These are phyloP conservation scores for Austrolebias charrua DNA, from an alignment of 2,797 vertebrate species.

Conservation along the genomic window DNA sequence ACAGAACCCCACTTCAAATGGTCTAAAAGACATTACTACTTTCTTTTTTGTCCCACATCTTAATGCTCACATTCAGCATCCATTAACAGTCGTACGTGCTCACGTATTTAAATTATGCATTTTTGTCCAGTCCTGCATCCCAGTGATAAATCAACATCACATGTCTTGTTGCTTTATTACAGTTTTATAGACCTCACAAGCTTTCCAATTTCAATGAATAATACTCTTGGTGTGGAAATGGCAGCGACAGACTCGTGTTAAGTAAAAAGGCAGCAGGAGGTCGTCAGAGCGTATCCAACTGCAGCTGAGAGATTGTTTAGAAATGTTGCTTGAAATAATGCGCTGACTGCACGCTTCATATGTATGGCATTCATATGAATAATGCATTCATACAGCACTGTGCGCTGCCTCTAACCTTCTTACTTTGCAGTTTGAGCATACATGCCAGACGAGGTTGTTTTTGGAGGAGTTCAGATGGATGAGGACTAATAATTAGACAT, in stretches of 20 bases:
- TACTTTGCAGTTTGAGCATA: neutral
- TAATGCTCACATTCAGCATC: constrained; percentile 13
- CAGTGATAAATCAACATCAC: constrained; percentile 1
- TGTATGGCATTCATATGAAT: constrained; percentile 36
- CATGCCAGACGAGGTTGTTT: too few relatives aligned
- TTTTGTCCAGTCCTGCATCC: neutral
- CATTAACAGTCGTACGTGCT: neutral
- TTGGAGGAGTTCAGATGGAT: neutral
- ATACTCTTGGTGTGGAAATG: constrained; percentile 21
- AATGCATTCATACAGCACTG: constrained; percentile 27
- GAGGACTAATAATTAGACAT: neutral
- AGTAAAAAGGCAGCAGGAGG: constrained; percentile 13
- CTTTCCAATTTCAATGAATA: constrained; percentile 37
- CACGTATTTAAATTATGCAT: neutral
- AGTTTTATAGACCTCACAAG: constrained; percentile 4
- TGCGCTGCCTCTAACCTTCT: constrained; percentile 4
- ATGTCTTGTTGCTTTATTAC: neutral
- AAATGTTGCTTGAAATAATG: constrained; percentile 47
- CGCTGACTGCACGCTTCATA: constrained; percentile 37
- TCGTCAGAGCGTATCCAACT: constrained; percentile 7
- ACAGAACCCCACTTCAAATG: too few relatives aligned
- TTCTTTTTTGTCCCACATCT: constrained; percentile 18
- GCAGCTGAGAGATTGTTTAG: constrained; percentile 37
- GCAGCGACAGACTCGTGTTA: constrained; percentile 29
- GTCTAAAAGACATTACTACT: constrained; percentile 4